phyloP scores from a whole-genome alignment of 2,888 invertebrate species.

The Lochmaea capreae region DNA sequence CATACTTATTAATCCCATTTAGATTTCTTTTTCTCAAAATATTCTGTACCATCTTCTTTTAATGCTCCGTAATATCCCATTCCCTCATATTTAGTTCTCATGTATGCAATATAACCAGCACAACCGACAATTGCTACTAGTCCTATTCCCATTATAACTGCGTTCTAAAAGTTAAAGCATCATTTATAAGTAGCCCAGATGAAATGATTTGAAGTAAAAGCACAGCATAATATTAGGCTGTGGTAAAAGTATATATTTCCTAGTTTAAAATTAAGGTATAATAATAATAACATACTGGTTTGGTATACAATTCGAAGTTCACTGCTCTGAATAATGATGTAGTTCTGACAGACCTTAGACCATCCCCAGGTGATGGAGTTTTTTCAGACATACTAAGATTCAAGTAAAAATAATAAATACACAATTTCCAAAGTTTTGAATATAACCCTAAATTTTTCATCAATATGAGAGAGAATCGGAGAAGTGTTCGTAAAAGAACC shows the following conservation, averaged over 20 bases:
- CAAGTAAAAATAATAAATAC: slow-evolving; percentile 34
- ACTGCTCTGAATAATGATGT: slow-evolving; percentile 82
- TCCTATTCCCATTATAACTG: slow-evolving; percentile 86
- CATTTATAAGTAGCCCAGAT: too few species aligned
- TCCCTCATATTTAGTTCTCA: slow-evolving; percentile 83
- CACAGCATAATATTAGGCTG: too few species aligned
- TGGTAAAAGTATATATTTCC: too few species aligned
- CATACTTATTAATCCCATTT: slow-evolving; percentile 75
- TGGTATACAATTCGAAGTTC: slow-evolving; percentile 91
- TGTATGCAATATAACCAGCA: slow-evolving; percentile 85
- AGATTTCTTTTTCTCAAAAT: slow-evolving; percentile 79
- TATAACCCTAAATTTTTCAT: slow-evolving; percentile 27
- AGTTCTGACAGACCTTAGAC: slow-evolving; percentile 79
- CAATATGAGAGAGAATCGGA: not conserved
- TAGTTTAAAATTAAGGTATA: too few species aligned
- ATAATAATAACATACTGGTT: slow-evolving; percentile 76
- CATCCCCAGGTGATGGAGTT: slow-evolving; percentile 74
- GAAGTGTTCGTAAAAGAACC: too few species aligned
- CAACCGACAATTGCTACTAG: slow-evolving; percentile 79
- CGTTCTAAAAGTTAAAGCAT: slow-evolving; percentile 76
- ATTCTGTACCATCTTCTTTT: slow-evolving; percentile 81
- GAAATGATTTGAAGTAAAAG: too few species aligned
- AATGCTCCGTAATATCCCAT: slow-evolving; percentile 85
- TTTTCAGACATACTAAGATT: slow-evolving; percentile 44
- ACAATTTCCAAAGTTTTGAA: slow-evolving; percentile 24